phyloP scores from a whole-genome alignment of 2,113 vertebrate species.

The Procavia capensis region DNA sequence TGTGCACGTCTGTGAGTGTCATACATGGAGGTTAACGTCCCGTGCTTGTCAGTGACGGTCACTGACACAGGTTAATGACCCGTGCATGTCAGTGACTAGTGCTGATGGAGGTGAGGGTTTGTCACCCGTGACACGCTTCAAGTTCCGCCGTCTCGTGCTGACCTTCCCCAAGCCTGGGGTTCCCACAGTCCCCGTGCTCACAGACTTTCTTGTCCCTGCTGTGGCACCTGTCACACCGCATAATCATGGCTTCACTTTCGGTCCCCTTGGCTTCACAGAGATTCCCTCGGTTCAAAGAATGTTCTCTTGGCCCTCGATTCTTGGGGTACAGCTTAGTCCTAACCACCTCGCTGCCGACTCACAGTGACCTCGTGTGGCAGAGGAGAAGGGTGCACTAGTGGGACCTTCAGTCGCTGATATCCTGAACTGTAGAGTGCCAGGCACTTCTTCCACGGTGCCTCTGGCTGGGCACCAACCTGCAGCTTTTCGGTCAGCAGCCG shows the following conservation, averaged over 20 bases:
- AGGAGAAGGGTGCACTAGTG: background rate
- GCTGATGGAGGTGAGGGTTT: background rate
- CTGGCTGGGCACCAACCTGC: background rate
- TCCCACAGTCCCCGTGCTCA: no score
- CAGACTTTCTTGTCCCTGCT: background rate
- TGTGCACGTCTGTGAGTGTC: no score
- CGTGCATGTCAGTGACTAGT: background rate
- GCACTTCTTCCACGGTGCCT: background rate
- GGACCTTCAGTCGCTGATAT: background rate
- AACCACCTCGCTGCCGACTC: background rate
- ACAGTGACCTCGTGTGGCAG: background rate
- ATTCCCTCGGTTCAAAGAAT: background rate
- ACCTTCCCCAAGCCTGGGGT: background rate
- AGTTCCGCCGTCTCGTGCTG: background rate
- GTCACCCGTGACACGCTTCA: background rate
- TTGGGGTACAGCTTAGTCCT: background rate
- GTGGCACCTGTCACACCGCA: background rate
- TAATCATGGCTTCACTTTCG: background rate
- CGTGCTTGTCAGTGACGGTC: no score
- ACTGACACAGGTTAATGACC: fast-evolving
- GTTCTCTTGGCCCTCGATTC: background rate
- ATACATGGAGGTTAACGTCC: no score
- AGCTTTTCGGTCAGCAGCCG: background rate
- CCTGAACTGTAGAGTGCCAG: background rate
- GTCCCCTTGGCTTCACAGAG: background rate